Base-by-base conservation (phyloP, 2,797 vertebrate genomes). In the Hydrophis major region DNA sequence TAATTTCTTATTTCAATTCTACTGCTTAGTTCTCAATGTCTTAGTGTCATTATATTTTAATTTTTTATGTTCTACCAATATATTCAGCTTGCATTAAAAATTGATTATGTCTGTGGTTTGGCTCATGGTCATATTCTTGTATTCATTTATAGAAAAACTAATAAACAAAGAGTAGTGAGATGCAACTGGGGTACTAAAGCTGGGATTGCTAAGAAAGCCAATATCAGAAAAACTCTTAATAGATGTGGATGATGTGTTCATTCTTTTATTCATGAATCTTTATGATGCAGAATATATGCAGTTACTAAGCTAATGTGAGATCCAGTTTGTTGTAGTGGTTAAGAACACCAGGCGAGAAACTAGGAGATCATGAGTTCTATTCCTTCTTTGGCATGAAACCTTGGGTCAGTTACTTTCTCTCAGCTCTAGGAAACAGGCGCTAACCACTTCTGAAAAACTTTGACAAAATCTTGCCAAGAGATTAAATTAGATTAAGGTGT, bases 111-210 rank as follows among this genome's bases (percentile, higher is more conserved):
- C 6, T 1, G 55, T 87, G 60, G 86, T 92, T 50, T 94, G 93
- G 91, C 32, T 1, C 57, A 88, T 37, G 87, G 0, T 59, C 47
- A 63, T 47, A 2, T 0, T n/a, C 13, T 57, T 61, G 37, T 94
- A 94, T 89, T 90, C 87, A 74, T 74, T 91, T 37, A 91, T 88
- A 78, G 66, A 42, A 90, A 47, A 0, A 2, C 86, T 92, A 92
- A 93, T 93, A 95, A 92, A 86, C 53, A 59, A 18, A 32, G 74
- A 92, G 83, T 55, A 32, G 78, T 28, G 56, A n/a, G 74, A 86
- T 69, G 86, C 0, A 1, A 32, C 27, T 87, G 32, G 0, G 88
- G 14, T 1, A 32, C n/a, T 27, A 47, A 14, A 18, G 92, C 92
- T 93, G 42, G 42, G 89, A 92, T 8, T 93, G 0, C 0, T 4